A percentile compares a stretch with the other conserved stretches of the same genome.
These are phyloP conservation scores for Drosophila melanica DNA, from an alignment of 1,140 invertebrate species.

Conservation along the genomic window DNA sequence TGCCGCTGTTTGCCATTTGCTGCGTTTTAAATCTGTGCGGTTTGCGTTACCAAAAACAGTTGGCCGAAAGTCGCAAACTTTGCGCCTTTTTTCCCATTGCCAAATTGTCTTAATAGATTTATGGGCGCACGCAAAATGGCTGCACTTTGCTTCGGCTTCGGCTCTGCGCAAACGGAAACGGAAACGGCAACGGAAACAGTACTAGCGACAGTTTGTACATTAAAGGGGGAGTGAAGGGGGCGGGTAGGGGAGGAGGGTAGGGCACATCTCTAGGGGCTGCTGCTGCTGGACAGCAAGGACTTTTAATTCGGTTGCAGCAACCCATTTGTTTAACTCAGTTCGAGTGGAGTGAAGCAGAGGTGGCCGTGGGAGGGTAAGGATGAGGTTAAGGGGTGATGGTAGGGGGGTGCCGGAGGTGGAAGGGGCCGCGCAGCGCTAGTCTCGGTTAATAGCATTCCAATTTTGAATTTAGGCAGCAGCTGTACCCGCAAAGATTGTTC, in stretches of 20 bases:
- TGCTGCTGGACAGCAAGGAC: constrained; percentile 36
- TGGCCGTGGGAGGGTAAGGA: no score
- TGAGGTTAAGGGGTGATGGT: no score
- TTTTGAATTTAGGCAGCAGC: constrained; percentile 26
- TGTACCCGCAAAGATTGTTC: constrained; percentile 16
- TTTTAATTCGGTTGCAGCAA: constrained; percentile 71
- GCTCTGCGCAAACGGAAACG: constrained; percentile 23
- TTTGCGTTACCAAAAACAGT: constrained; percentile 22
- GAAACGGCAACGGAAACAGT: constrained; percentile 43
- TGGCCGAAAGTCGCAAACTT: constrained; percentile 36
- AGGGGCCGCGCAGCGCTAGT: no score
- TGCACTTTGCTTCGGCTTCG: constrained; percentile 66
- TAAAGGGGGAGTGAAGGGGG: not conserved
- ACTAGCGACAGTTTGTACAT: constrained; percentile 36
- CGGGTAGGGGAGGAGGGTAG: not conserved
- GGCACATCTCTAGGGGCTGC: constrained; percentile 10
- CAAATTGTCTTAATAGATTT: constrained; percentile 81
- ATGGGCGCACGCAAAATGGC: constrained; percentile 78
- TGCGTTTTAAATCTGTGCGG: constrained; percentile 55
- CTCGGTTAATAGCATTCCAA: constrained; percentile 57
- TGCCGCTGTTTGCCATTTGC: constrained; percentile 46
- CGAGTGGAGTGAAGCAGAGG: not conserved
- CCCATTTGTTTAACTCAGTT: constrained; percentile 37
- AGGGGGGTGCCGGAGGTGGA: no score
- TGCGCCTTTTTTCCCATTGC: constrained; percentile 47